Evolutionary conservation across 2,888 invertebrate genomes (phyloP).

Genomic region (Nephrotoma flavescens): DNA sequence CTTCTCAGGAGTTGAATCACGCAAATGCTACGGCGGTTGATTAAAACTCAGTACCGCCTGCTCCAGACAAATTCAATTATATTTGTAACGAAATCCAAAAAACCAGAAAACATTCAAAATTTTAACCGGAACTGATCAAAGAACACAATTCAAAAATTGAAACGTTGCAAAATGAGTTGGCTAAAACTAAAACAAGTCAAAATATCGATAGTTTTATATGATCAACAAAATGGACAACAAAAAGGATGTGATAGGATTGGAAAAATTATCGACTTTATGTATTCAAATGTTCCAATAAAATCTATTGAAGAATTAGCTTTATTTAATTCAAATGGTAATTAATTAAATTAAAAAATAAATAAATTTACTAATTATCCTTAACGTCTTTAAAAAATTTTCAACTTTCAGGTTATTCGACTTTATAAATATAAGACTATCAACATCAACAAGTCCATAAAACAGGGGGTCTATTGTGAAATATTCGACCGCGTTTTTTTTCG

Average conservation of each 20-base stretch:
- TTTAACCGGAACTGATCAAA: background rate
- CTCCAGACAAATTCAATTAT: background rate
- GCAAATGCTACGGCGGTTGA: too few relatives aligned
- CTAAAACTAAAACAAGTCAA: background rate
- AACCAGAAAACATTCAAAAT: background rate
- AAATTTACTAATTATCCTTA: background rate
- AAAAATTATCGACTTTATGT: background rate
- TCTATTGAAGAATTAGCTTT: background rate
- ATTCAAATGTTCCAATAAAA: background rate
- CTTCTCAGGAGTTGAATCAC: too few relatives aligned
- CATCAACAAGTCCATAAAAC: background rate
- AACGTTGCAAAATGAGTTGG: background rate
- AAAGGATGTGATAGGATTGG: background rate
- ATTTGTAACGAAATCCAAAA: background rate
- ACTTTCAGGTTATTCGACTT: background rate
- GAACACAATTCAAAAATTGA: background rate
- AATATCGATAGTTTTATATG: background rate
- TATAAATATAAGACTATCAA: background rate
- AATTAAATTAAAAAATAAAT: background rate
- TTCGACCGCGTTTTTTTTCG: too few relatives aligned
- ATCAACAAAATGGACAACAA: background rate
- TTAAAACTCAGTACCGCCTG: too few relatives aligned
- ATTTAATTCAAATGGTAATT: background rate
- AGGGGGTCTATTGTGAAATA: background rate
- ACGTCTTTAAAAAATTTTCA: background rate